Evolutionary conservation across 2,888 invertebrate genomes (phyloP), one percentile per base, ranked within the genome.

Genomic region (Tanytarsus gracilentus): DNA sequence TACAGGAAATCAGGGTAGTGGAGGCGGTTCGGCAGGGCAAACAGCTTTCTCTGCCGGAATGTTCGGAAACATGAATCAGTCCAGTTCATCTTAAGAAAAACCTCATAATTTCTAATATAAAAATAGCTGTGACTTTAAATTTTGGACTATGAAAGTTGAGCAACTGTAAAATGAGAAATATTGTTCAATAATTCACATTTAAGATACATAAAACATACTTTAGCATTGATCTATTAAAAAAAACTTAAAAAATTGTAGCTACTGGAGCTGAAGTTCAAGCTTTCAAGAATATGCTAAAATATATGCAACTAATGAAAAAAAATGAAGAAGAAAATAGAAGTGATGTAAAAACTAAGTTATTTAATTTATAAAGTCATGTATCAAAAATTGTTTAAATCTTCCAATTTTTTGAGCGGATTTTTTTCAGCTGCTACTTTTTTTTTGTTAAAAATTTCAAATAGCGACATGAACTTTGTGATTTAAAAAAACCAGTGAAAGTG

Each of bases 11-110:
- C 14, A 30, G n/a, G 44, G 61, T 9, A 27, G 61, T 16, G 33
- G 49, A 26, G 51, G 59, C 69, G 27, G 50, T n/a, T 52, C 52
- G 44, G 61, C 56, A 36, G 72, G 71, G 39, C 74, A 73, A 64
- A 73, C 72, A 49, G 71, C 74, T 63, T 80, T 80, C 68, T 77
- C 77, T 68, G 76, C 80, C 66, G 81, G 80, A 69, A 80, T 80
- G 79, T 81, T 82, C 73, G 80, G 80, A 68, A 82, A 81, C 68
- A 78, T 82, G 77, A 82, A 82, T 71, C 81, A 82, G 63, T 81
- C 81, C 63, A 81, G 81, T 71, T 82, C 82, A 69, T 82, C 82
- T 77, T 82, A 82, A 52, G 11, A 49, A 44, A n/a, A n/a, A n/a
- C n/a, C n/a, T n/a, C n/a, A n/a, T n/a, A n/a, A 44, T 44, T 44